phyloP scores from a whole-genome alignment of 2,888 invertebrate genomes.

The Xanthorhoe spadicearia region DNA sequence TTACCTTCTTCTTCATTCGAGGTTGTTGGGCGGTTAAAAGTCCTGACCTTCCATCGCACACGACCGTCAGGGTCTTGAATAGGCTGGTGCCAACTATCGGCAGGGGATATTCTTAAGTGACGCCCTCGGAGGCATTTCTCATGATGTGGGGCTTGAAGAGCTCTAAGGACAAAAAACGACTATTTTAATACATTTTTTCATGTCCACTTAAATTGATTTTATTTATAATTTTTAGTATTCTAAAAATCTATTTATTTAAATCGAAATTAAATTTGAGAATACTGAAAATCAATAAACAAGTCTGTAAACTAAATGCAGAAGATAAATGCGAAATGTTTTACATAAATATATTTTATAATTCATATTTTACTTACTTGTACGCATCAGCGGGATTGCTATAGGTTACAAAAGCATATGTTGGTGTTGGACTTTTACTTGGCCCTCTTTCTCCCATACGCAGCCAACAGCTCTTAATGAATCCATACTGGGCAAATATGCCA shows the following conservation, averaged over 20 bases:
- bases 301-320: too few relatives aligned
- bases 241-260: too few relatives aligned
- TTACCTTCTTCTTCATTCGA: conserved; percentile 36
- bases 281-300: too few relatives aligned
- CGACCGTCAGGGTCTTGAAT: conserved; percentile 67
- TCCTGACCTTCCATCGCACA: conserved; percentile 64
- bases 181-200: too few relatives aligned
- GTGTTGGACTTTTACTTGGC: conserved; percentile 61
- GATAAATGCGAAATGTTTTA: too few relatives aligned
- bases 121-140: conserved; percentile 69
- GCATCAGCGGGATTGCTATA: conserved; percentile 81
- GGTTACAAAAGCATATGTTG: conserved; percentile 84
- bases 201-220: too few relatives aligned
- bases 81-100: conserved; percentile 87
- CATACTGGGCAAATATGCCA: conserved; percentile 83
- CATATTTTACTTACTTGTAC: conserved; percentile 67
- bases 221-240: too few relatives aligned
- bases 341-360: not conserved
- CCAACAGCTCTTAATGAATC: conserved; percentile 84
- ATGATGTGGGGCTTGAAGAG: conserved; percentile 69
- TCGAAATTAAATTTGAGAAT: too few relatives aligned
- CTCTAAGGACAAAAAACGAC: conserved; percentile 50
- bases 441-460: conserved; percentile 76
- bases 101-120: conserved; percentile 79
- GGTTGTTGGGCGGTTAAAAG: conserved; percentile 35